phyloP scores from a whole-genome alignment of 2,797 vertebrate species.

The Percopsis omiscomaycus region DNA sequence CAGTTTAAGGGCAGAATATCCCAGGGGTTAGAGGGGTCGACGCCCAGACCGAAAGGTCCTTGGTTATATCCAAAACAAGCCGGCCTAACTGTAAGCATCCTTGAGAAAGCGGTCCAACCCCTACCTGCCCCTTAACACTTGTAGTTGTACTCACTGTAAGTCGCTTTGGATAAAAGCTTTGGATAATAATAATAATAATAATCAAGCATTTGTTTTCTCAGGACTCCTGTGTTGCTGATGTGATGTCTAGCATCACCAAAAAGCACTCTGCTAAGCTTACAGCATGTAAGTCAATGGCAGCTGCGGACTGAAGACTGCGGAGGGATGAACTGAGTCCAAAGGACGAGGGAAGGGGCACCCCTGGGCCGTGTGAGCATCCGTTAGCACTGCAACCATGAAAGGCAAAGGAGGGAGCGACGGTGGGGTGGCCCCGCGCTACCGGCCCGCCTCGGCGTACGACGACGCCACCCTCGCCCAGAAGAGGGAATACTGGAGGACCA shows the following conservation, averaged over 20 bases:
- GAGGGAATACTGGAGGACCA: conserved; percentile 81
- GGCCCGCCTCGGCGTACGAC: conserved; percentile 71
- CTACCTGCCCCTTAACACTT: too few relatives aligned
- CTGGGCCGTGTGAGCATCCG: conserved; percentile 43
- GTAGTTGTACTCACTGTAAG: too few relatives aligned
- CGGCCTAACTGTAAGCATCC: too few relatives aligned
- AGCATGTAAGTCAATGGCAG: conserved; percentile 15
- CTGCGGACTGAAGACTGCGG: conserved; percentile 13
- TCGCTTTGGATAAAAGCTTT: too few relatives aligned
- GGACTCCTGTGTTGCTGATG: conserved; percentile 30
- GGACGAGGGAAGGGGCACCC: conserved; percentile 24
- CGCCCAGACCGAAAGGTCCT: too few relatives aligned
- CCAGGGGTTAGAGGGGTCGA: too few relatives aligned
- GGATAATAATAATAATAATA: too few relatives aligned
- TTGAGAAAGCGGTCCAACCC: too few relatives aligned
- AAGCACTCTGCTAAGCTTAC: neutral
- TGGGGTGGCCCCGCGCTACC: conserved; percentile 63
- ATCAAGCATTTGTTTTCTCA: conserved; percentile 13
- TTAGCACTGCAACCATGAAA: conserved; percentile 71
- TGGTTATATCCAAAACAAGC: too few relatives aligned
- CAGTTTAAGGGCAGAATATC: too few relatives aligned
- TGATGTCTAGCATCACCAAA: conserved; percentile 37
- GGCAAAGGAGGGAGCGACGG: conserved; percentile 42
- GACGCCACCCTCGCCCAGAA: conserved; percentile 75
- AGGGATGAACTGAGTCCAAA: conserved; percentile 30